A percentile compares a stretch with the other conserved stretches of the same genome.
Conservation (phyloP, 2,797 vertebrate species). For the Argyrosomus regius region DNA sequence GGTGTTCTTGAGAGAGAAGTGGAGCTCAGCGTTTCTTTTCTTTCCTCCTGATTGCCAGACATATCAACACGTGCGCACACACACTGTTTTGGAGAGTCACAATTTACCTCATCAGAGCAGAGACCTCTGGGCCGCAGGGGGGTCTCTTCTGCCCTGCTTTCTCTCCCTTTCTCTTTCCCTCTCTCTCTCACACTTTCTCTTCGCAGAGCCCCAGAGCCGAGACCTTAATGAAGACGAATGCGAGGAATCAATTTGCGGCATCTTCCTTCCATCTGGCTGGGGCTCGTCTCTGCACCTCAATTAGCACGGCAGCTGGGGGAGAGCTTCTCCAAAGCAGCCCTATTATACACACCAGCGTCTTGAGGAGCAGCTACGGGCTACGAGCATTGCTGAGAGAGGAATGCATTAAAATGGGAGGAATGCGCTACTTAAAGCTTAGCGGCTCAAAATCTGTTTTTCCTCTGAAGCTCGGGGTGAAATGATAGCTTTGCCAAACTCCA, state of each 20-base stretch:
- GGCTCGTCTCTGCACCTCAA: constrained; percentile 83
- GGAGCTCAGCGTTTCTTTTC: constrained; percentile 23
- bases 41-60: constrained; percentile 12
- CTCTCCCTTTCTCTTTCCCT: constrained; percentile 33
- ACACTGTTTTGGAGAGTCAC: constrained; percentile 47
- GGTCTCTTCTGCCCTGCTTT: constrained; percentile 61
- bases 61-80: constrained; percentile 10
- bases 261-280: constrained; percentile 86
- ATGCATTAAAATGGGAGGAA: constrained; percentile 56
- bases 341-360: constrained; percentile 76
- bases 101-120: constrained; percentile 67
- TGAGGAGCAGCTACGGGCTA: constrained; percentile 66
- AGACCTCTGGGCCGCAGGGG: constrained; percentile 49
- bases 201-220: constrained; percentile 76
- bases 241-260: constrained; percentile 86
- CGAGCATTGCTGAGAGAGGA: constrained; percentile 59
- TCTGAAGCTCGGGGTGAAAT: constrained; percentile 44
- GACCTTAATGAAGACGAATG: constrained; percentile 89
- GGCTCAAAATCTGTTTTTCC: constrained; percentile 50
- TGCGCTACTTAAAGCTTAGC: constrained; percentile 69
- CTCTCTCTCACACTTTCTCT: constrained; percentile 47
- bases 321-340: constrained; percentile 79
- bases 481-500: constrained; percentile 51
- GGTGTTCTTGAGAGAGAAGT: constrained; percentile 37
- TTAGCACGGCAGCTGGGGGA: constrained; percentile 86